Percentiles rank a stretch among this genome's conserved stretches.
phyloP scores from a whole-genome alignment of 2,113 vertebrate species.

The Aphyosemion australe region DNA sequence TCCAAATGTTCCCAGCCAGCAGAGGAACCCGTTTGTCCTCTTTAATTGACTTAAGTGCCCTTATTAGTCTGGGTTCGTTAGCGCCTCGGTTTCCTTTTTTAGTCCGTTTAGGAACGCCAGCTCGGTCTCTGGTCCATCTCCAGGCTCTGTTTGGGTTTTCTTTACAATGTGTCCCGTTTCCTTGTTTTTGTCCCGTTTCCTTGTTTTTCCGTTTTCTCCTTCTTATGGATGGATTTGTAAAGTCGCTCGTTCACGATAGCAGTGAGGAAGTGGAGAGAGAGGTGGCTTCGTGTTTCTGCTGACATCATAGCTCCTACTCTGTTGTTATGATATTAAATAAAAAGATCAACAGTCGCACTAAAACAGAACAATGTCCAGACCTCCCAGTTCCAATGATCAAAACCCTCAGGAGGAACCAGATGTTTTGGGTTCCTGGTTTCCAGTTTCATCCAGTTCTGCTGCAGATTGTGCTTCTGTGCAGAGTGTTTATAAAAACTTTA shows the following conservation, averaged over 20 bases:
- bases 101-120: neutral
- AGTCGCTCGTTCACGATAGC: conserved; percentile 59
- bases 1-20: conserved; percentile 1
- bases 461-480: no score
- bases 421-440: conserved; percentile 17
- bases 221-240: conserved; percentile 40
- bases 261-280: conserved; percentile 79
- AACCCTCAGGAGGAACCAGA: conserved; percentile 50
- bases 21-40: conserved; percentile 38
- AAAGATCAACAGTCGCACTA: conserved; percentile 24
- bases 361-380: conserved; percentile 72
- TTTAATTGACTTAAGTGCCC: conserved; percentile 53
- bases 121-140: neutral
- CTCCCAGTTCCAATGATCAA: conserved; percentile 72
- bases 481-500: neutral
- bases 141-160: conserved; percentile 3
- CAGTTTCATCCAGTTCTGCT: no score
- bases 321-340: neutral
- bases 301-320: neutral
- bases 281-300: conserved; percentile 35
- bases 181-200: neutral
- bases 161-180: conserved; percentile 38
- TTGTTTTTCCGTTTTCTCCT: conserved; percentile 4
- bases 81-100: conserved; percentile 43
- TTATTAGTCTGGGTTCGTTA: conserved; percentile 51